These are phyloP conservation scores for Mohoua ochrocephala DNA, from an alignment of 2,113 vertebrate genomes.

Conservation along the genomic window DNA sequence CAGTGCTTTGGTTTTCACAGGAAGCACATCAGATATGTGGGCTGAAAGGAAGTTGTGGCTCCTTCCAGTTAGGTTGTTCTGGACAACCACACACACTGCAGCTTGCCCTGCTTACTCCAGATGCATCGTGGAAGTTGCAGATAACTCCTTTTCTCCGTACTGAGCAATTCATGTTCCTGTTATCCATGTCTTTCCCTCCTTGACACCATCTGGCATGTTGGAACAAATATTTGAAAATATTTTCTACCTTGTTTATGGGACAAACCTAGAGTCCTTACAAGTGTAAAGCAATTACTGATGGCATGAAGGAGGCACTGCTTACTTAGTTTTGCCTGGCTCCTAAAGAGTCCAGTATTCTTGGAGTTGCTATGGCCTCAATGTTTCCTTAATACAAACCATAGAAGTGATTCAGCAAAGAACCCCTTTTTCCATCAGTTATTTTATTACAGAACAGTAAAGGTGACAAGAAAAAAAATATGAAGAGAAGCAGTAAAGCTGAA, in stretches of 20 bases:
- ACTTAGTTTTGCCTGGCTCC: background rate
- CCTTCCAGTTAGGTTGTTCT: background rate
- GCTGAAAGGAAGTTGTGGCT: background rate
- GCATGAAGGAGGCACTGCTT: background rate
- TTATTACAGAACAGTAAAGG: background rate
- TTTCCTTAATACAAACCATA: background rate
- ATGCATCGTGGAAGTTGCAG: accelerated
- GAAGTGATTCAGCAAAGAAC: background rate
- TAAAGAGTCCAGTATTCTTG: background rate
- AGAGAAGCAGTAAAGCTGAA: background rate
- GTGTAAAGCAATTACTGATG: background rate
- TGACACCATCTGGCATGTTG: background rate
- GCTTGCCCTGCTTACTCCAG: background rate
- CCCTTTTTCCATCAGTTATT: background rate
- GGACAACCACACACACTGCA: background rate
- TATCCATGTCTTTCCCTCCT: background rate
- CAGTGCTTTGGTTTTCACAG: background rate
- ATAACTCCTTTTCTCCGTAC: background rate
- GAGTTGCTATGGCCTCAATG: background rate
- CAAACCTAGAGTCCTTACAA: background rate
- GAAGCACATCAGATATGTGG: background rate
- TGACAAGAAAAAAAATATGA: background rate
- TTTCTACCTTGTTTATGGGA: background rate
- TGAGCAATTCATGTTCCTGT: background rate
- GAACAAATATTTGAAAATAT: background rate